Evolutionary conservation across 2,888 invertebrate species (phyloP).

Genomic region (Endotricha flammealis): DNA sequence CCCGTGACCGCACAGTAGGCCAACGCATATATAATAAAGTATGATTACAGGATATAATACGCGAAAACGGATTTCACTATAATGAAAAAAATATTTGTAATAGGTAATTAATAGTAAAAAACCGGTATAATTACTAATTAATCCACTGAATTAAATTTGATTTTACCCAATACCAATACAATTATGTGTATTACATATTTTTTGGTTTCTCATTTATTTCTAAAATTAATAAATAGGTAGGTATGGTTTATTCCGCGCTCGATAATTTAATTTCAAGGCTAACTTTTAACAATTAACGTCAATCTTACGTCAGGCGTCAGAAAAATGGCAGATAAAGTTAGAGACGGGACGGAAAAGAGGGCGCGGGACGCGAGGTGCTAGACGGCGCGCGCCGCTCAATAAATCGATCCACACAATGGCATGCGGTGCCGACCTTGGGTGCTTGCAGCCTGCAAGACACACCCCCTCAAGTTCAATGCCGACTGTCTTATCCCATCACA

Average conservation of each 20-base stretch:
- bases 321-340: conserved; percentile 27
- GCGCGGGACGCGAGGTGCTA: conserved; percentile 39
- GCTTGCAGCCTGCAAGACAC: conserved; percentile 71
- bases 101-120: too few relatives aligned
- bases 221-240: too few relatives aligned
- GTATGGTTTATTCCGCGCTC: too few relatives aligned
- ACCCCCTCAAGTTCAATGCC: conserved; percentile 76
- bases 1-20: conserved; percentile 7
- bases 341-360: conserved; percentile 36
- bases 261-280: conserved; percentile 17
- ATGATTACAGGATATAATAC: too few relatives aligned
- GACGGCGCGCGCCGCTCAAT: conserved; percentile 74
- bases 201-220: too few relatives aligned
- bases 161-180: too few relatives aligned
- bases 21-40: conserved; percentile 1
- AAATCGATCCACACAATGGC: conserved; percentile 73
- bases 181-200: too few relatives aligned
- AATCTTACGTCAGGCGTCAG: conserved; percentile 24
- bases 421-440: conserved; percentile 60
- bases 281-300: conserved; percentile 25
- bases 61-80: too few relatives aligned
- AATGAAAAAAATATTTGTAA: too few relatives aligned
- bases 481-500: conserved; percentile 38
- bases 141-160: too few relatives aligned
- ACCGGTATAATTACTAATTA: too few relatives aligned